A percentile compares a stretch with the other conserved stretches of the same genome.
Conservation (phyloP, 2,797 vertebrate species). For the Crocidura indochinensis region DNA sequence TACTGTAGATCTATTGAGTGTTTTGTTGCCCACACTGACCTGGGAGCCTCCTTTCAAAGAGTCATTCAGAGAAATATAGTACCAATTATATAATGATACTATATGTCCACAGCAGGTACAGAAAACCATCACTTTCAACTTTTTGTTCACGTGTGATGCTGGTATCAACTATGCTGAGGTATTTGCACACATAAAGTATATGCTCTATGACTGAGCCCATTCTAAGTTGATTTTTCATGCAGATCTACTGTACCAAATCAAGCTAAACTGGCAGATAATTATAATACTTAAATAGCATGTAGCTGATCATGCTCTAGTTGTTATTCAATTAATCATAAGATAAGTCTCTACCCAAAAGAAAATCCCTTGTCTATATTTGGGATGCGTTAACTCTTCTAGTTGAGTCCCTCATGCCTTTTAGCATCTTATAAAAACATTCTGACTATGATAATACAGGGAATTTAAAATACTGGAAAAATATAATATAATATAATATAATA, state of each 20-base stretch:
- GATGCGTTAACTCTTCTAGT: not conserved
- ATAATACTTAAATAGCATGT: not conserved
- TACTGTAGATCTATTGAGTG: not conserved
- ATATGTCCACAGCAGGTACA: not conserved
- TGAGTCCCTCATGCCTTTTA: not conserved
- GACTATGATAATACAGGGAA: not conserved
- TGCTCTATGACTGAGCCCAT: too few species aligned
- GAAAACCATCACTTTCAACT: not conserved
- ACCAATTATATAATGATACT: not conserved
- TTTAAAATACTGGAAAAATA: too few species aligned
- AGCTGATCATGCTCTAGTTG: too few species aligned
- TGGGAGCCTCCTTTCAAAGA: not conserved
- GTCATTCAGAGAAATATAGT: not conserved
- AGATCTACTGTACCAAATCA: too few species aligned
- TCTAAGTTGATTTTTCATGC: too few species aligned
- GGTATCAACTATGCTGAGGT: too few species aligned
- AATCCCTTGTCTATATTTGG: not conserved
- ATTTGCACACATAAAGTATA: too few species aligned
- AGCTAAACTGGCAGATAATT: not conserved
- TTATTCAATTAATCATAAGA: too few species aligned
- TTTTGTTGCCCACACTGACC: not conserved
- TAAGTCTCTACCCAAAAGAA: not conserved
- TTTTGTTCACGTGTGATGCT: not conserved
- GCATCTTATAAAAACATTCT: not conserved
- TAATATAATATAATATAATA: too few species aligned